These are phyloP conservation scores for Oscheius sp. DNA, from an alignment of 1,140 invertebrate species.

Conservation along the genomic window DNA sequence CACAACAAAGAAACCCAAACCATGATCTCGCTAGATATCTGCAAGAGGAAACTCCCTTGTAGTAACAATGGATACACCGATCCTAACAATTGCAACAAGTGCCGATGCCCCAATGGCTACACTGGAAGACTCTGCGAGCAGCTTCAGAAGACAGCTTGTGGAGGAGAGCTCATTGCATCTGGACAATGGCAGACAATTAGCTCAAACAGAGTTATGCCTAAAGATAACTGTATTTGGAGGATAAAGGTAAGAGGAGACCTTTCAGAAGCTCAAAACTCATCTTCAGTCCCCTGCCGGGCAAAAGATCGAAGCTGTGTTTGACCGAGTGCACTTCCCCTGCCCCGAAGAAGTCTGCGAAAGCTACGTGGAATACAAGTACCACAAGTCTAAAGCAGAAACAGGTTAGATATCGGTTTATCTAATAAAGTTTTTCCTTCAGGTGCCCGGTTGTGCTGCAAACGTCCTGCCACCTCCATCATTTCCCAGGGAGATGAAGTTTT, in stretches of 20 bases:
- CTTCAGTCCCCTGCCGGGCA: conserved; percentile 42
- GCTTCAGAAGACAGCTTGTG: conserved; percentile 22
- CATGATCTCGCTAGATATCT: conserved; percentile 49
- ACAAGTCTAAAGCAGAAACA: conserved; percentile 46
- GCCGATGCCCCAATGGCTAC: conserved; percentile 57
- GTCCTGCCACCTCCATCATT: conserved; percentile 38
- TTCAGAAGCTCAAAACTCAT: too few relatives aligned
- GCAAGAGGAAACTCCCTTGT: conserved; percentile 41
- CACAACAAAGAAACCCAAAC: too few relatives aligned
- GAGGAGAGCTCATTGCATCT: conserved; percentile 35
- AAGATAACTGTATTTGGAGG: conserved; percentile 49
- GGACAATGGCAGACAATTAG: conserved; percentile 10
- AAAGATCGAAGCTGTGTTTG: conserved; percentile 44
- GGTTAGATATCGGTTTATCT: too few relatives aligned
- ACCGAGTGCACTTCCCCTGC: conserved; percentile 49
- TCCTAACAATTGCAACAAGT: conserved; percentile 54
- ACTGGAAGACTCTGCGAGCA: conserved; percentile 26
- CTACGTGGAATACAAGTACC: conserved; percentile 54
- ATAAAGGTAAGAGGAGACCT: too few relatives aligned
- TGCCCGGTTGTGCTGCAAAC: conserved; percentile 52
- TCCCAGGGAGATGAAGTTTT: conserved; percentile 53
- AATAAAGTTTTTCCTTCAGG: conserved; percentile 31
- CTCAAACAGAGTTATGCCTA: conserved; percentile 12
- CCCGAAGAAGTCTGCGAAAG: conserved; percentile 48
- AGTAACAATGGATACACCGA: conserved; percentile 58